Base-by-base conservation (phyloP, 2,888 invertebrate species). In the Sclerodermus sp. region DNA sequence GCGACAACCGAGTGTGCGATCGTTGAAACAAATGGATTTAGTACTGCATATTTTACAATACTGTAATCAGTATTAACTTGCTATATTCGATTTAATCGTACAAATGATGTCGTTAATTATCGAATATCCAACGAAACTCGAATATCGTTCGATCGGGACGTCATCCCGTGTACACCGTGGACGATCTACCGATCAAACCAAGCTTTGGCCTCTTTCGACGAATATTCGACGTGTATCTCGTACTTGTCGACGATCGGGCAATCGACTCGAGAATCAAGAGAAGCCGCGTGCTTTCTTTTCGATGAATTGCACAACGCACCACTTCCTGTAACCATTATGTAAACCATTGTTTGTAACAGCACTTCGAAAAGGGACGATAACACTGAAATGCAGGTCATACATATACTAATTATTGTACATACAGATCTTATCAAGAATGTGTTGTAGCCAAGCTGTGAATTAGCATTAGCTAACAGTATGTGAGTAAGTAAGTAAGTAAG, bases 341-440 rank as follows among this genome's bases (percentile, higher is more conserved):
- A 34, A 34, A 34, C 34, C 4, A n/a, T 13, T 13, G 34, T n/a
- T 12, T 12, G 4, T 12, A n/a, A 34, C n/a, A 12, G 13, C 34
- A 13, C 34, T 4, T 34, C 34, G 6, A 13, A 13, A 41, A 44
- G 16, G 38, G 41, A 14, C 42, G 53, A 51, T 45, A 54, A 54
- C 38, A 16, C 12, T 38, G 30, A 37, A 49, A 47, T 40, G 40
- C 42, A 44, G 37, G 51, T 50, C 57, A 60, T 50, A 41, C 46
- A 43, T 45, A 47, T 30, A 40, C 42, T 54, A 60, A 49, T 60
- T 60, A 53, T 49, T 47, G 45, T 41, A 55, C 40, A 23, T 18
- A 30, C 12, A 13, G 34, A 12, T 34, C 13, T 34, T 34, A 34
- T 34, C 34, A n/a, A 5, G 8, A 34, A 12, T 34, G 2, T 12